Base-by-base conservation (phyloP, 2,888 invertebrate genomes). In the Xylocampa areola region DNA sequence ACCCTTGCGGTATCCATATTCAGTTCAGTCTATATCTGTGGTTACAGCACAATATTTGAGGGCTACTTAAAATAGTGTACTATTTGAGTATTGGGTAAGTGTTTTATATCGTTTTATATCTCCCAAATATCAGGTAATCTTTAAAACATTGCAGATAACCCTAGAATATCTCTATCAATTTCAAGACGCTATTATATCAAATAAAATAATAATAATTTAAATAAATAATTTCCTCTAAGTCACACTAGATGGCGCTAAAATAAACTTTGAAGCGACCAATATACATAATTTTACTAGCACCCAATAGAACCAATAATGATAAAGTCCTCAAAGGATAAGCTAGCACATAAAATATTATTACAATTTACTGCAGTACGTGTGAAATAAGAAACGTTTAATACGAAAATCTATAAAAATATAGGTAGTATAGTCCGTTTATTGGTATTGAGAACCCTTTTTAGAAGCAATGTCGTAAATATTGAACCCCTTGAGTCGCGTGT, bases 381-480 rank as follows among this genome's bases (percentile, higher is more conserved):
- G 45, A 72, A 73, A 73, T 67, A 72, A 61, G 49, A 66, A 63
- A 70, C 57, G 50, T 64, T 73, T 72, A 61, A 61, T 68, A 63
- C 52, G 41, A 66, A 54, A 61, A 67, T 62, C 53, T 61, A 72
- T 69, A 63, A 70, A 70, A 68, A 71, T 68, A 71, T 64, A 72
- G 54, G 50, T 43, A 19, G 50, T 43, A 19, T 25, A 67, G 58
- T 57, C 61, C 67, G 58, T 76, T 76, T 76, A 75, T 68, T 68
- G 61, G 52, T 53, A 68, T 69, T 68, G 64, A 69, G 76, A 77
- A 81, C 77, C 83, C 80, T 85, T 85, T 79, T 72, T 73, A 79
- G 65, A 63, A 69, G 51, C 77, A 63, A 79, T 81, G 81, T 85
- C 86, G 78, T 86, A 89, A 88, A 89, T 87, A 87, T 74, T 53